Evolutionary conservation across 1,140 invertebrate species (phyloP).

Genomic region (Drosophila busckii): DNA sequence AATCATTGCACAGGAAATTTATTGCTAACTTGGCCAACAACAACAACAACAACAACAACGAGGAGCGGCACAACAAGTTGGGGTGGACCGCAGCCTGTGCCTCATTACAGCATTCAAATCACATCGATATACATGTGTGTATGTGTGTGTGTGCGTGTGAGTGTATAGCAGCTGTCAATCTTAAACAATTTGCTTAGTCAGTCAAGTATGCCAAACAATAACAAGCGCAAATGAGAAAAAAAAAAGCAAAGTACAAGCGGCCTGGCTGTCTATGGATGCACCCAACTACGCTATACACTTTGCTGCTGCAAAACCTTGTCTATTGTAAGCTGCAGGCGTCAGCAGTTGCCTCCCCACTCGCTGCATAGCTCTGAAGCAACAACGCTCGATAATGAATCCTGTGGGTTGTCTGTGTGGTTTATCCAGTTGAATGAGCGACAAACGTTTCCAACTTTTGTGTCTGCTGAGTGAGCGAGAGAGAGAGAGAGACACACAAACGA

Average conservation of each 20-base stretch:
- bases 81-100: constrained; percentile 7
- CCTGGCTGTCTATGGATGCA: too few relatives aligned
- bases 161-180: constrained; percentile 47
- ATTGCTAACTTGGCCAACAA: constrained; percentile 29
- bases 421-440: too few relatives aligned
- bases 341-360: too few relatives aligned
- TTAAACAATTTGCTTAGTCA: constrained; percentile 64
- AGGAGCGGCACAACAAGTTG: background rate
- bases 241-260: constrained; percentile 2
- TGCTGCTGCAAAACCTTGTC: too few relatives aligned
- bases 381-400: too few relatives aligned
- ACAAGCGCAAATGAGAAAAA: constrained; percentile 32
- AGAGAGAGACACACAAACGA: too few relatives aligned
- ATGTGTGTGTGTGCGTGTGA: background rate
- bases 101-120: constrained; percentile 60
- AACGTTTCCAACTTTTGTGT: too few relatives aligned
- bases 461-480: too few relatives aligned
- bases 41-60: background rate
- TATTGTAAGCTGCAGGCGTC: too few relatives aligned
- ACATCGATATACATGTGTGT: constrained; percentile 31
- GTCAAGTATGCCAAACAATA: constrained; percentile 54
- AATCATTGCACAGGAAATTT: constrained; percentile 50
- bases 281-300: too few relatives aligned
- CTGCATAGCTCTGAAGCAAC: too few relatives aligned
- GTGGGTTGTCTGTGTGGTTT: too few relatives aligned